A percentile compares a stretch with the other conserved stretches of the same genome.
Conservation (phyloP, 2,797 vertebrate genomes). For the Poeciliopsis presidionis region DNA sequence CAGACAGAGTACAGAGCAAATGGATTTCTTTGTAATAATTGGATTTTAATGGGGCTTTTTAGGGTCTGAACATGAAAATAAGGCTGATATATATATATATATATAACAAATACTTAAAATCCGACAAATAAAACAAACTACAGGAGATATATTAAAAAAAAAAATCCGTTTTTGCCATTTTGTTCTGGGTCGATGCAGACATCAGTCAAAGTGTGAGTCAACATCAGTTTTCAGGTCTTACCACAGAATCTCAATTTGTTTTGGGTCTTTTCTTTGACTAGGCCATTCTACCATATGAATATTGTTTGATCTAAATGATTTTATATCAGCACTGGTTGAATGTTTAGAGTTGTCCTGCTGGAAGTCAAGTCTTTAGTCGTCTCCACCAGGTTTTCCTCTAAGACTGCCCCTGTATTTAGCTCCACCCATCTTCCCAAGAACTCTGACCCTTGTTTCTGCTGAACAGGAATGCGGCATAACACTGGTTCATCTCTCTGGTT, state of each 20-base stretch:
- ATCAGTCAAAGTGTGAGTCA: too few species aligned
- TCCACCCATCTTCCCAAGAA: not conserved
- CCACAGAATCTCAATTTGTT: not conserved
- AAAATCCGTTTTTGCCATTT: not conserved
- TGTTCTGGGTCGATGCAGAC: not conserved
- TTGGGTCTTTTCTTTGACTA: not conserved
- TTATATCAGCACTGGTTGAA: not conserved
- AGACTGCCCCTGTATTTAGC: not conserved
- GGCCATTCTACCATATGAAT: not conserved
- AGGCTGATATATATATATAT: not conserved
- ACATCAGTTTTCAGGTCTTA: not conserved
- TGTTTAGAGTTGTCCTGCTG: not conserved
- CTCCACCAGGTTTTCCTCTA: not conserved
- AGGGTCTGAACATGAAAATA: not conserved
- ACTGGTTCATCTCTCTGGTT: not conserved
- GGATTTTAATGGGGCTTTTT: not conserved
- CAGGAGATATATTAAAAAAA: not conserved
- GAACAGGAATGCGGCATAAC: too few species aligned
- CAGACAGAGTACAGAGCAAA: not conserved
- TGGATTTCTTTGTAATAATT: not conserved
- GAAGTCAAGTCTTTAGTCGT: not conserved
- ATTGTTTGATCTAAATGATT: not conserved
- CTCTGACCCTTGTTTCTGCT: not conserved
- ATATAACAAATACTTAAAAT: not conserved
- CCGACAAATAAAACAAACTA: not conserved